Base-by-base conservation (phyloP, 2,888 invertebrate species). In the Schrankia costaestrigalis region DNA sequence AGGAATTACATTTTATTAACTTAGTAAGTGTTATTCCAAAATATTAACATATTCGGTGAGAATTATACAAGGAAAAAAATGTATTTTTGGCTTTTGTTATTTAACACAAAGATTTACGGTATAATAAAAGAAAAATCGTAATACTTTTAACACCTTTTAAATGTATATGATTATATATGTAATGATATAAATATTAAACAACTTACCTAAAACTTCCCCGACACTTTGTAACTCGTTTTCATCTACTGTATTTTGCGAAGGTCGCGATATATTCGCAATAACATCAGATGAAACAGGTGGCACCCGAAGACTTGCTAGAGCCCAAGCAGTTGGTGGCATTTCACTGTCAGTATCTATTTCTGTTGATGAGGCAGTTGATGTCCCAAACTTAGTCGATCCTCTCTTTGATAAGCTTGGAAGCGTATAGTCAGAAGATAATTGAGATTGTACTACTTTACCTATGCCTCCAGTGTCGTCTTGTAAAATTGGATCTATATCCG, bases 271-370 rank as follows among this genome's bases (percentile, higher is more conserved):
- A 41, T 80, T 83, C 4, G 51, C 44, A n/a, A 51, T 49, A 31
- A 62, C 38, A 25, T 56, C 68, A 0, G 70, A 59, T 11, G 68
- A 44, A 8, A 75, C 59, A 5, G 87, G 86, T 1, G 86, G 77
- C 31, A 80, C 80, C 21, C 78, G 79, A 24, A 89, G 55, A 31
- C 88, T 81, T 1, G 87, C 89, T 18, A 90, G 56, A 0, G 89
- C 87, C 89, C 89, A 89, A 0, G 88, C 89, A 2, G 88, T 82
- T 3, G 88, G 71, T 0, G 89, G 82, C 50, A 86, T 57, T 14
- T 83, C 82, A 31, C 67, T 39, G 13, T 68, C 71, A 3, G 63
- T 54, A 25, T 72, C 69, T 2, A 51, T 56, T 33, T 77, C 80
- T 3, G 66, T 49, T 3, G 77, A 74, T 6, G 76, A 54, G 2